phyloP scores from a whole-genome alignment of 2,888 invertebrate species.

The Cinara cedri region DNA sequence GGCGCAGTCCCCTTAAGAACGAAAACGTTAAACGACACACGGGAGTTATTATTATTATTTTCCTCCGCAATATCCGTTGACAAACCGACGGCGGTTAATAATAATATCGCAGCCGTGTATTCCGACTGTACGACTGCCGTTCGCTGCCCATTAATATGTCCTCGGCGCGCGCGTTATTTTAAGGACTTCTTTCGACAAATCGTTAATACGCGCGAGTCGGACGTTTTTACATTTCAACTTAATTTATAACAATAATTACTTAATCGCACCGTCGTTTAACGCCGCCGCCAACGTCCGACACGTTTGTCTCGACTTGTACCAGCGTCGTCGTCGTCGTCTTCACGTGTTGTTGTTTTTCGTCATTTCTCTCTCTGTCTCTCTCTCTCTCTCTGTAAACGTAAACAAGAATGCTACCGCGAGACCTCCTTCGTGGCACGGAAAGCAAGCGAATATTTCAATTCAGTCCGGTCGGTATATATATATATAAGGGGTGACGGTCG shows the following conservation, averaged over 20 bases:
- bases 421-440: too few relatives aligned
- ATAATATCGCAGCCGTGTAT: constrained; percentile 20
- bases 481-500: too few relatives aligned
- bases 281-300: constrained; percentile 21
- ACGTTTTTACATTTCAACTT: constrained; percentile 49
- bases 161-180: constrained; percentile 53
- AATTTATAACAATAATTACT: constrained; percentile 51
- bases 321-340: background rate
- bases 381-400: too few relatives aligned
- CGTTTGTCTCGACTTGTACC: background rate
- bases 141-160: constrained; percentile 45
- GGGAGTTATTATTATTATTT: background rate
- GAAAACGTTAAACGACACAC: background rate
- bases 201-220: constrained; percentile 35
- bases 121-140: background rate
- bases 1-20: too few relatives aligned
- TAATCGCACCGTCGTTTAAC: constrained; percentile 51
- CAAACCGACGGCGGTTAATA: constrained; percentile 41
- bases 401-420: too few relatives aligned
- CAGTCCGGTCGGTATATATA: too few relatives aligned
- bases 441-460: too few relatives aligned
- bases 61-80: constrained; percentile 24
- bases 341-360: constrained; percentile 1
- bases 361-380: too few relatives aligned
- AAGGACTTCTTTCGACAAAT: constrained; percentile 57